Percentiles rank a stretch among this genome's conserved stretches.
These are phyloP conservation scores for Musca domestica DNA, from an alignment of 1,140 invertebrate genomes.

Conservation along the genomic window DNA sequence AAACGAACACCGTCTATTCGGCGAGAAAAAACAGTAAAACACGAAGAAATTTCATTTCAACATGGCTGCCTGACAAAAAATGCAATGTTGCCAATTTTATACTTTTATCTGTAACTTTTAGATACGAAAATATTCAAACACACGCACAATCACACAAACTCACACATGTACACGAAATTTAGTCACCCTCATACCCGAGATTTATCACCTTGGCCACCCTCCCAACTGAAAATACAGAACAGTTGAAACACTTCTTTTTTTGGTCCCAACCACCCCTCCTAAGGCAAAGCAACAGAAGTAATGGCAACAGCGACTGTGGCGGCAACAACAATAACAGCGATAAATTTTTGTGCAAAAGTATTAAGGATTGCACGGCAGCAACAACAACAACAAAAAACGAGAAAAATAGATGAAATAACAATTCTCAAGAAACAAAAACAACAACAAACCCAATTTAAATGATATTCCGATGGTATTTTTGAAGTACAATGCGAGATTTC, in stretches of 20 bases:
- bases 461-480: conserved; percentile 16
- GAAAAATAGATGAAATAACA: no score
- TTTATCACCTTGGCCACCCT: no score
- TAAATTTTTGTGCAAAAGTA: no score
- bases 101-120: conserved; percentile 19
- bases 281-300: neutral
- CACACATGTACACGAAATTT: neutral
- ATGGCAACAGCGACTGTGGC: neutral
- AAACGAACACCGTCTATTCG: no score
- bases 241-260: no score
- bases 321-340: neutral
- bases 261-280: no score
- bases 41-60: conserved; percentile 13
- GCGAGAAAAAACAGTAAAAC: conserved; percentile 4
- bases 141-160: neutral
- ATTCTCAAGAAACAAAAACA: neutral
- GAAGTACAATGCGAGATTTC: no score
- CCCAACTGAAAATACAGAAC: no score
- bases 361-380: neutral
- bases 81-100: conserved; percentile 30
- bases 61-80: conserved; percentile 24
- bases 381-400: neutral
- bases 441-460: conserved; percentile 15
- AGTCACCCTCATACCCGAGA: neutral
- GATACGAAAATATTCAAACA: neutral